These are phyloP conservation scores for Drosophila erecta DNA, from an alignment of 1,140 invertebrate genomes.

Conservation along the genomic window DNA sequence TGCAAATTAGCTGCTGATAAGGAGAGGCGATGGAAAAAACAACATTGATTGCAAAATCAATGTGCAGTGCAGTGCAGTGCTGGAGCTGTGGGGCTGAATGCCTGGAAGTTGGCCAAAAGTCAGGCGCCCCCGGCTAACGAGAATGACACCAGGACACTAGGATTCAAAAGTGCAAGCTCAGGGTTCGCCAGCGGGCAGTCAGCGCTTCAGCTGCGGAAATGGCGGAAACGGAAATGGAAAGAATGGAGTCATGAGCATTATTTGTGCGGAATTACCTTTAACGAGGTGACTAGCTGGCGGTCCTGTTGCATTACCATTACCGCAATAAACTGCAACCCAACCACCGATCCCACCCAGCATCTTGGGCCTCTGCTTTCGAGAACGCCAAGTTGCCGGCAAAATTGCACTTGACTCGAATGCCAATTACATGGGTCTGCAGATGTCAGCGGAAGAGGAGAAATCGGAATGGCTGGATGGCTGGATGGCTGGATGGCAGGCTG, in stretches of 20 bases:
- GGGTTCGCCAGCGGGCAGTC: conserved; percentile 51
- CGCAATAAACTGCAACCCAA: conserved; percentile 73
- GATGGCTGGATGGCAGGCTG: conserved; percentile 9
- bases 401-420: conserved; percentile 83
- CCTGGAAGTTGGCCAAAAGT: conserved; percentile 50
- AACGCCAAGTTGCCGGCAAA: conserved; percentile 63
- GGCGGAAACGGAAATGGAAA: conserved; percentile 42
- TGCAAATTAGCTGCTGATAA: conserved; percentile 75
- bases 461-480: conserved; percentile 6
- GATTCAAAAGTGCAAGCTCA: conserved; percentile 57
- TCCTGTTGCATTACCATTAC: conserved; percentile 80
- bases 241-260: conserved; percentile 73
- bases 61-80: conserved; percentile 32
- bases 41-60: conserved; percentile 78
- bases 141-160: conserved; percentile 38
- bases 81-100: background rate
- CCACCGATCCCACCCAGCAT: conserved; percentile 27
- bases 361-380: conserved; percentile 8
- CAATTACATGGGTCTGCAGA: conserved; percentile 74
- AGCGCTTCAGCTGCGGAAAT: conserved; percentile 4
- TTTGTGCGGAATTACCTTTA: conserved; percentile 83
- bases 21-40: conserved; percentile 35
- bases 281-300: conserved; percentile 78
- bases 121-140: conserved; percentile 17
- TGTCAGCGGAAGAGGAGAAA: conserved; percentile 50